Base-by-base conservation (phyloP, 2,888 invertebrate genomes). In the Erynnis tages region DNA sequence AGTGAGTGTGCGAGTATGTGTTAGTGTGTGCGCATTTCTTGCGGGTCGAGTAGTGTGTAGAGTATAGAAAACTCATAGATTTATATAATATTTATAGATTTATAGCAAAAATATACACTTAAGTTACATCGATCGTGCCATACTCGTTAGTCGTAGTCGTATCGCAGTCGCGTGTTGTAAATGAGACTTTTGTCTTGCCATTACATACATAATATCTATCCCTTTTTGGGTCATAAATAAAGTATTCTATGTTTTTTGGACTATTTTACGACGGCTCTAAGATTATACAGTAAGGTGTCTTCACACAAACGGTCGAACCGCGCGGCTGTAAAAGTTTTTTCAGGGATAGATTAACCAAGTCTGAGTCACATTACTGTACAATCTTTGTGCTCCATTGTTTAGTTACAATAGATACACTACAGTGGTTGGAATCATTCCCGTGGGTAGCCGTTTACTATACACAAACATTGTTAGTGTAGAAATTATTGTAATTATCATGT, bases 91-190 rank as follows among this genome's bases (percentile, higher is more conserved):
- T 30, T 40, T 25, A 45, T 21, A 45, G 17, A 17, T 35, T 16
- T n/a, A n/a, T 35, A n/a, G 17, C 34, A 14, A 32, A 4, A 3
- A 3, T 32, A 32, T 13, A 14, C 14, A 32, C 2, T 7, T 57
- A 55, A 53, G 38, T 57, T 54, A 62, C 61, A 66, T 66, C 46
- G 25, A 62, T 65, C 62, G 72, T 73, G 73, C 75, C 73, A 73
- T 73, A 71, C 63, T 67, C 65, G 63, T 59, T 46, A 61, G 53
- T 14, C 49, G 16, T 58, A 55, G 13, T 23, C 29, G 29, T 21
- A n/a, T 14, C 30, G 14, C 11, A 4, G 46, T 27, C 35, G 46
- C 21, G 8, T 34, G 29, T 3, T 40, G 30, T 43, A 16, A 34
- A 16, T 7, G 14, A 45, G 45, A 45, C 25, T 45, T 23, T 45